Percentiles rank a stretch among this genome's conserved stretches.
Evolutionary conservation across 2,888 invertebrate genomes (phyloP).

Genomic region (Aphidoletes aphidimyza): DNA sequence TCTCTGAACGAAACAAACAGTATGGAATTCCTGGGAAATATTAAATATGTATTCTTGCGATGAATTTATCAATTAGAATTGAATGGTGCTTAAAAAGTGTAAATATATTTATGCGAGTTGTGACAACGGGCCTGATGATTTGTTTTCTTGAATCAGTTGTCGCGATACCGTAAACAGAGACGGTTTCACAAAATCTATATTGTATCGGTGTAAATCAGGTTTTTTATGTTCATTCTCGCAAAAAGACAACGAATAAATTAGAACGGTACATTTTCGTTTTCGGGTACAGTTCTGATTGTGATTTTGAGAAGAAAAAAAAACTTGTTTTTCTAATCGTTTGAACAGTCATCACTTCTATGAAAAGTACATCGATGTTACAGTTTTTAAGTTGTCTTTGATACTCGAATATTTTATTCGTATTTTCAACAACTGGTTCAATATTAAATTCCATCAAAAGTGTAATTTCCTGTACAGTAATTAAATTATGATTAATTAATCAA

Average conservation of each 20-base stretch:
- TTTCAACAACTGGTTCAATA: too few species aligned
- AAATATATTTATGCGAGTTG: neutral
- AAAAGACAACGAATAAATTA: neutral
- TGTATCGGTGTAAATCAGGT: neutral
- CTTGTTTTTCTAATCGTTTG: neutral
- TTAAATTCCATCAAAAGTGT: too few species aligned
- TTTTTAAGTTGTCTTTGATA: too few species aligned
- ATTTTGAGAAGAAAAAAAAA: neutral
- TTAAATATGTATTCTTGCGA: conserved; percentile 2
- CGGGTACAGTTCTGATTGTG: neutral
- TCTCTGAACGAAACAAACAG: neutral
- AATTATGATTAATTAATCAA: neutral
- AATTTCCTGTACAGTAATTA: too few species aligned
- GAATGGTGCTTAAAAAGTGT: neutral
- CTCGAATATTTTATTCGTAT: too few species aligned
- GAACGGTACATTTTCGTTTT: neutral
- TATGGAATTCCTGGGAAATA: too few species aligned
- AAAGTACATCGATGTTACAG: too few species aligned
- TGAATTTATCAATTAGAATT: neutral
- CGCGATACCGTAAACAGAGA: neutral
- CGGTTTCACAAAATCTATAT: neutral
- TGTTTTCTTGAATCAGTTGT: conserved; percentile 11
- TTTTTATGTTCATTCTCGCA: neutral
- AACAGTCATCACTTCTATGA: neutral
- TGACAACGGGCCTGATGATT: neutral